These are phyloP conservation scores for Zapus hudsonius DNA, from an alignment of 2,113 vertebrate genomes.

Conservation along the genomic window DNA sequence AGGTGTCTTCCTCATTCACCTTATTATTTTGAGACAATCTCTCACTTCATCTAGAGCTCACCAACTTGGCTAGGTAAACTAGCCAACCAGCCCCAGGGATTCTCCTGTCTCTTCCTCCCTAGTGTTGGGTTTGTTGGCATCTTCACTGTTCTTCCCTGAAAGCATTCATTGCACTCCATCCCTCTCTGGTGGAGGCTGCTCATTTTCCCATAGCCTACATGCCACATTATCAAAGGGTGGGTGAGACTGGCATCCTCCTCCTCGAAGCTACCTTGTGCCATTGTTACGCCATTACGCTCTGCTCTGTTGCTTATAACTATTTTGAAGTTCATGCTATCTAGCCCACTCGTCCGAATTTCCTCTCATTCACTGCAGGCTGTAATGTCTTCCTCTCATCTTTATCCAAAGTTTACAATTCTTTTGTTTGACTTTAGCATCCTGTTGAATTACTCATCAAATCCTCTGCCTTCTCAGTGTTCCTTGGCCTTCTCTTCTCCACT, in stretches of 20 bases:
- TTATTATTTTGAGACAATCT: too few species aligned
- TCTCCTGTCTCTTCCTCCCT: too few species aligned
- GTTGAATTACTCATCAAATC: not conserved
- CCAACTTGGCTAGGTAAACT: too few species aligned
- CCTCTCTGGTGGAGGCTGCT: not conserved
- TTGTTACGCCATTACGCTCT: not conserved
- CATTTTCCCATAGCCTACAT: not conserved
- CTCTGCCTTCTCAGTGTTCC: not conserved
- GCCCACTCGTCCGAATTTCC: not conserved
- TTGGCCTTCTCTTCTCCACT: not conserved
- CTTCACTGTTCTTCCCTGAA: slow-evolving; percentile 2
- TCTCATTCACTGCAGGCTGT: not conserved
- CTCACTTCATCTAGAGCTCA: too few species aligned
- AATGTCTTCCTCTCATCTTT: not conserved
- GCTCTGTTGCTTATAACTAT: not conserved
- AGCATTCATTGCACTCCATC: not conserved
- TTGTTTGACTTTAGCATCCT: not conserved
- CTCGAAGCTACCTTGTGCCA: not conserved
- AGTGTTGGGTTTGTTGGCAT: too few species aligned
- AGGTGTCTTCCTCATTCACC: too few species aligned
- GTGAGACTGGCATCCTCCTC: not conserved
- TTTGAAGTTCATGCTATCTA: not conserved
- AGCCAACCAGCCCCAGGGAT: too few species aligned
- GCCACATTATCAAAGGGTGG: not conserved
- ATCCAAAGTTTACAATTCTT: not conserved